These are phyloP conservation scores for Carassius carassius DNA, from an alignment of 2,113 vertebrate species.

Conservation along the genomic window DNA sequence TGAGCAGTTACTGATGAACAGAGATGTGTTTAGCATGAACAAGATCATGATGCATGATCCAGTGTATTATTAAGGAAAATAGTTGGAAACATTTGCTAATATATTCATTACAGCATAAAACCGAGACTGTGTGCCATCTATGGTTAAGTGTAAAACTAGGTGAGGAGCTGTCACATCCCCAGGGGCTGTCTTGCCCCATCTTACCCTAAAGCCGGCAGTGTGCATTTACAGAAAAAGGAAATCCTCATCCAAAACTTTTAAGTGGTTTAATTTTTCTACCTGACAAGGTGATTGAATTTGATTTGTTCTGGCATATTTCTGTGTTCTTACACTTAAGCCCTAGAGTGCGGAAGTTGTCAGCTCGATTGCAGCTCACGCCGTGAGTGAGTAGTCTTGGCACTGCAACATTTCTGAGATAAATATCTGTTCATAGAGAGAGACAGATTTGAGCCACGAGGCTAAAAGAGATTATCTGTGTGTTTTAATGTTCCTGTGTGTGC, in stretches of 20 bases:
- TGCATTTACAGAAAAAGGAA: slow-evolving; percentile 43
- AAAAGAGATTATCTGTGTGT: slow-evolving; percentile 66
- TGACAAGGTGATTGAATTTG: slow-evolving; percentile 63
- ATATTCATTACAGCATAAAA: background rate
- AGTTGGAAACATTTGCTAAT: background rate
- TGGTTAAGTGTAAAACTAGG: background rate
- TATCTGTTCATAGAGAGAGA: slow-evolving; percentile 72
- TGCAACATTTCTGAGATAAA: slow-evolving; percentile 71
- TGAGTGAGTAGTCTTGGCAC: slow-evolving; percentile 69
- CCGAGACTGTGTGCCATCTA: background rate
- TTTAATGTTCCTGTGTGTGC: slow-evolving; percentile 61
- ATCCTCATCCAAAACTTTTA: slow-evolving; percentile 62
- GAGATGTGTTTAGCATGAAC: background rate
- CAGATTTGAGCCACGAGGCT: slow-evolving; percentile 63
- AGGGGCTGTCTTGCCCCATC: background rate
- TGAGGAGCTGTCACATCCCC: background rate
- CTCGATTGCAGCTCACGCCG: slow-evolving; percentile 70
- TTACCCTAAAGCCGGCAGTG: background rate
- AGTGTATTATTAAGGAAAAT: background rate
- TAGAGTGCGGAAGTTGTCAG: slow-evolving; percentile 75
- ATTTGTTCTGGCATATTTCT: slow-evolving; percentile 61
- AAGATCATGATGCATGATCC: background rate
- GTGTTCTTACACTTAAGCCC: slow-evolving; percentile 68
- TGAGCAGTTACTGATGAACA: background rate
- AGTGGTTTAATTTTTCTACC: slow-evolving; percentile 58